Evolutionary conservation across 2,797 vertebrate genomes (phyloP).

Genomic region (Hyperoplus lanceolatus): DNA sequence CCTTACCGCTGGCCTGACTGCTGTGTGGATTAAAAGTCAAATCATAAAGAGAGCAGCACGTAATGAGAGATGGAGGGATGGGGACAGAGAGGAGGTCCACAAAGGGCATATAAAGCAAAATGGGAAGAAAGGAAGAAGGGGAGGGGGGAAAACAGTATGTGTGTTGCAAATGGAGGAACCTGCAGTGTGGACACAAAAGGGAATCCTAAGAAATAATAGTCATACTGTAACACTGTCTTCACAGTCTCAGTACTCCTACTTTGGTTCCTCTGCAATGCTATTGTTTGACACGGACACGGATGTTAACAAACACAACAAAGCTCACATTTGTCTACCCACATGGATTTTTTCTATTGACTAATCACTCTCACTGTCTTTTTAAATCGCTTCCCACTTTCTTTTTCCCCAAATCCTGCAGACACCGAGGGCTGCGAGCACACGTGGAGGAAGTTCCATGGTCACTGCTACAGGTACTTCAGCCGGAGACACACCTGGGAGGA

Average conservation of each 20-base stretch:
- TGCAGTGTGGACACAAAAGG: conserved; percentile 13
- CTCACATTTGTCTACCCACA: conserved; percentile 7
- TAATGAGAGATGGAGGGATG: conserved; percentile 41
- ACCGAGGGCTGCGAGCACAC: conserved; percentile 94
- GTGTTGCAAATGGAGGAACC: conserved; percentile 23
- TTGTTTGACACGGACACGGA: conserved; percentile 22
- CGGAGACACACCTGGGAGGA: conserved; percentile 96
- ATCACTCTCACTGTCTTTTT: conserved; percentile 32
- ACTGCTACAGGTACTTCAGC: conserved; percentile 95
- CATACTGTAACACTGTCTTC: neutral
- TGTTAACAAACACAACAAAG: conserved; percentile 28
- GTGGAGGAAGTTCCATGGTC: conserved; percentile 98
- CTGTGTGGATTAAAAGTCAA: conserved; percentile 74
- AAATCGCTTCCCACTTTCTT: conserved; percentile 19
- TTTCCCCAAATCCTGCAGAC: conserved; percentile 79
- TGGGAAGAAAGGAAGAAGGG: neutral
- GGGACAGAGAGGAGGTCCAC: conserved; percentile 20
- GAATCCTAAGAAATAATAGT: conserved; percentile 15
- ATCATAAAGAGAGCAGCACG: conserved; percentile 41
- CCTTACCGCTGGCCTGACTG: conserved; percentile 53
- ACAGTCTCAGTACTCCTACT: conserved; percentile 22
- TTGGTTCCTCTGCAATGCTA: neutral
- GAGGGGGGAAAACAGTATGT: conserved; percentile 11
- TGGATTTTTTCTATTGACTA: conserved; percentile 39
- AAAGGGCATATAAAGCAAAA: conserved; percentile 31